These are phyloP conservation scores for Silurus lanzhouensis DNA, from an alignment of 2,797 vertebrate species.

Conservation along the genomic window DNA sequence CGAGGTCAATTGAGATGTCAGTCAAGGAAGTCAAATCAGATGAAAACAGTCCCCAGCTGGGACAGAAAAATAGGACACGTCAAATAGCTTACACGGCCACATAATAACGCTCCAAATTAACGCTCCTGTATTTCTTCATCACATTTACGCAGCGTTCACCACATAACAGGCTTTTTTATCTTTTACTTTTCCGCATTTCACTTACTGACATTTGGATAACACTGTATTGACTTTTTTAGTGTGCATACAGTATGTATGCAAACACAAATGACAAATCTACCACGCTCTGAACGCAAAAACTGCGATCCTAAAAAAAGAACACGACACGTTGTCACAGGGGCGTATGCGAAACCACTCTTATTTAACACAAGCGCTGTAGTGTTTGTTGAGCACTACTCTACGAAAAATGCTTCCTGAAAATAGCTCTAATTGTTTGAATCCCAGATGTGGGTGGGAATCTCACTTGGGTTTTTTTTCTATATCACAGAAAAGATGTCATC, in stretches of 20 bases:
- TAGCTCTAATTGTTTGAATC: slow-evolving; percentile 68
- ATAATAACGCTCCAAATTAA: slow-evolving; percentile 13
- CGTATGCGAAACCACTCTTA: slow-evolving; percentile 52
- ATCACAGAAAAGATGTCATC: slow-evolving; percentile 45
- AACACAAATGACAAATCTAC: slow-evolving; percentile 43
- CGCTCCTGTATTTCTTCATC: slow-evolving; percentile 1
- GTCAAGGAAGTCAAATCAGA: slow-evolving; percentile 21
- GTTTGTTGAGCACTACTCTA: slow-evolving; percentile 47
- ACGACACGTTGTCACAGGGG: slow-evolving; percentile 43
- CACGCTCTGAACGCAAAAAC: slow-evolving; percentile 28
- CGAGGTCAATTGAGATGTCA: slow-evolving; percentile 40
- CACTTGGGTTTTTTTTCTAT: slow-evolving; percentile 49
- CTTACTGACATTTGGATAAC: slow-evolving; percentile 15
- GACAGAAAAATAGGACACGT: slow-evolving; percentile 33
- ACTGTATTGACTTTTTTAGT: slow-evolving; percentile 2
- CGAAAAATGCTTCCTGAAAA: slow-evolving; percentile 57
- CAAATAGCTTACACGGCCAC: slow-evolving; percentile 18
- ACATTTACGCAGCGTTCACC: neutral
- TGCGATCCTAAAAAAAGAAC: slow-evolving; percentile 34
- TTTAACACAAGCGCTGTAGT: slow-evolving; percentile 33
- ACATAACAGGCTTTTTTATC: neutral
- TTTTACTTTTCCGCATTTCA: neutral
- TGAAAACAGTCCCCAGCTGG: slow-evolving; percentile 15
- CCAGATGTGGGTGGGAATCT: slow-evolving; percentile 61
- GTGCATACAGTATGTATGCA: slow-evolving; percentile 35